These are phyloP conservation scores for Telmatochromis sp. DNA, from an alignment of 2,113 vertebrate genomes.

Conservation along the genomic window DNA sequence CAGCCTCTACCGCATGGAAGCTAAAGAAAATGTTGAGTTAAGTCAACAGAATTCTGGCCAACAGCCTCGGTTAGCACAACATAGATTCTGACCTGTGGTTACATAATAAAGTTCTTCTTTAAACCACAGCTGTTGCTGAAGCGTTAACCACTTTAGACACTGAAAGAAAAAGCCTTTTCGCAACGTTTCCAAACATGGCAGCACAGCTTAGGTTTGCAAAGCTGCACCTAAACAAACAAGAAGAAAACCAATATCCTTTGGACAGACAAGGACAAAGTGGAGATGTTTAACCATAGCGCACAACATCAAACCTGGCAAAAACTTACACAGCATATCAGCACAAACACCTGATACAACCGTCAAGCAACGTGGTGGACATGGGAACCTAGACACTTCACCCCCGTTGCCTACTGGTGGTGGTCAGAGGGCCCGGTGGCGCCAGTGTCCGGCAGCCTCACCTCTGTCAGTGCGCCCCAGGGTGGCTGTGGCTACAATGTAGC, in stretches of 20 bases:
- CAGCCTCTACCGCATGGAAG: not conserved
- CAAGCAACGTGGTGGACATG: not conserved
- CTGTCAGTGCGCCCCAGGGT: not conserved
- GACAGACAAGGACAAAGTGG: not conserved
- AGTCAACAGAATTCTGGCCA: not conserved
- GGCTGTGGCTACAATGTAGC: not conserved
- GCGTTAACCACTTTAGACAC: not conserved
- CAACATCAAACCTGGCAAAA: not conserved
- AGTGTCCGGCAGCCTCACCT: not conserved
- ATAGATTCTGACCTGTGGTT: not conserved
- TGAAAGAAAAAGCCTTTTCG: not conserved
- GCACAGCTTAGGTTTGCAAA: not conserved
- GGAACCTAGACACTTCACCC: not conserved
- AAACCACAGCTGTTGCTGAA: not conserved
- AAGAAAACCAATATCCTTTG: not conserved
- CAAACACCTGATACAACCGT: not conserved
- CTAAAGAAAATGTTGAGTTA: not conserved
- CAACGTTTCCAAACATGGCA: not conserved
- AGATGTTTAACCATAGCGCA: not conserved
- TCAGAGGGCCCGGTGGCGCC: not conserved
- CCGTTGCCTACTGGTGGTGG: not conserved
- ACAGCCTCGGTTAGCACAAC: not conserved
- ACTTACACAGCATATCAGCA: rapidly evolving
- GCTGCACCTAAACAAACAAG: not conserved
- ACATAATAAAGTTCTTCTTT: not conserved